Evolutionary conservation across 2,113 vertebrate species (phyloP), one percentile per base, ranked within the genome.

Genomic region (Rhadina sibilatrix): DNA sequence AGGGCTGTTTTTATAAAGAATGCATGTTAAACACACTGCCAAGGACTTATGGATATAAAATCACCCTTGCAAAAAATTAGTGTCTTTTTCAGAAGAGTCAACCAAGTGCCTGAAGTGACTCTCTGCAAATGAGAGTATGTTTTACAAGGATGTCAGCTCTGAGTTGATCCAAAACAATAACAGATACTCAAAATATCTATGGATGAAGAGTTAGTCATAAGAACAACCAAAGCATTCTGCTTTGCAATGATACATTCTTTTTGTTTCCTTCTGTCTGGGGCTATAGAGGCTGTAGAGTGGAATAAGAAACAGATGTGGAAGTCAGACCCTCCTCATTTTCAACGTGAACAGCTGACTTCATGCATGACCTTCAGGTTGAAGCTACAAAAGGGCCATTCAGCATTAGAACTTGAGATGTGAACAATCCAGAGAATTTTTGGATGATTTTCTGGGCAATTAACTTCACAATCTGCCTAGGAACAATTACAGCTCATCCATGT

Each of bases 371-470:
- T 87, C 54, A 72, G 8, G 10, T 0, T 80, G 70, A 90, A 68
- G 40, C 22, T 91, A 56, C 40, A 89, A 79, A 89, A 88, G 31
- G 25, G 16, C 21, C 23, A 54, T 90, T 91, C 50, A 83, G 17
- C 14, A 44, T 77, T 54, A 83, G 59, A 31, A 35, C 8, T 61
- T 70, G 61, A 80, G 27, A 96, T 42, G 10, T 23, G 66, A 91
- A 80, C 25, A 64, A 24, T 66, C 30, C 50, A 77, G 75, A 65
- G n/a, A 65, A 24, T 27, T 85, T 96, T 42, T 33, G 38, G 27
- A 47, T 79, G 3, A 72, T 91, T 94, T 97, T 88, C 92, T 95
- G 71, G 46, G 27, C 75, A 83, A 74, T 83, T 93, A 83, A 88
- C 1, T 63, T 42, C 44, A 49, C 75, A 83, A 27, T 65, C 49